A percentile compares a stretch with the other conserved stretches of the same genome.
phyloP scores from a whole-genome alignment of 2,113 vertebrate genomes.

The Hyperopisus bebe region DNA sequence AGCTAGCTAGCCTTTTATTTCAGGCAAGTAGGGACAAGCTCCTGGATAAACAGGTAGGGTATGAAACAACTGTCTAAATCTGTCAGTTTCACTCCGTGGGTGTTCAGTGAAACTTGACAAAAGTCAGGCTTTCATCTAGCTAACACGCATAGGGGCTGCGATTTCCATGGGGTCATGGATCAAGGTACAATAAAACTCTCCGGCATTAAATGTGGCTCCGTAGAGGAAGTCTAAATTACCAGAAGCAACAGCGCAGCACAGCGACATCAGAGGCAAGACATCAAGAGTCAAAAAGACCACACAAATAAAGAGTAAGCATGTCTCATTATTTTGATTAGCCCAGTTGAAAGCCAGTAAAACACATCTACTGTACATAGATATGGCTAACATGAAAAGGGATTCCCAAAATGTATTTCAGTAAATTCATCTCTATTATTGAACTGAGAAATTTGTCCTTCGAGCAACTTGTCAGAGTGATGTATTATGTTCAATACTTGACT shows the following conservation, averaged over 20 bases:
- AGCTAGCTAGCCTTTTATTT: not conserved
- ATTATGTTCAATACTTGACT: not conserved
- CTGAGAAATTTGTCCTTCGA: not conserved
- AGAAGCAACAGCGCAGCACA: not conserved
- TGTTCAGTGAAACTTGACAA: conserved; percentile 35
- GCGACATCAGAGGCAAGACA: not conserved
- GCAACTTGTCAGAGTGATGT: not conserved
- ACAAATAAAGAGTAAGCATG: not conserved
- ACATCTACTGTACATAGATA: not conserved
- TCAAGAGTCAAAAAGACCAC: not conserved
- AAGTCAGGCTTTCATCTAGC: not conserved
- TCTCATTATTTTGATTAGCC: not conserved
- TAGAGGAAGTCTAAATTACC: not conserved
- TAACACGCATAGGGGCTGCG: not conserved
- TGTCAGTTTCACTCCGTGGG: conserved; percentile 44
- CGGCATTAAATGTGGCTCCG: not conserved
- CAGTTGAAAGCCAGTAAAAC: not conserved
- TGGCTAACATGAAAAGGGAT: not conserved
- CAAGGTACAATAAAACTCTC: not conserved
- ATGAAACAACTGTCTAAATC: conserved; percentile 27
- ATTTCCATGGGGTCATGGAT: not conserved
- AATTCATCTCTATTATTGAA: not conserved
- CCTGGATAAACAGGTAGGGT: conserved; percentile 33
- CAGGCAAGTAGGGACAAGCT: conserved; percentile 36
- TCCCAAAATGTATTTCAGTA: not conserved